Evolutionary conservation across 2,113 vertebrate species (phyloP).

Genomic region (Macrotus californicus): DNA sequence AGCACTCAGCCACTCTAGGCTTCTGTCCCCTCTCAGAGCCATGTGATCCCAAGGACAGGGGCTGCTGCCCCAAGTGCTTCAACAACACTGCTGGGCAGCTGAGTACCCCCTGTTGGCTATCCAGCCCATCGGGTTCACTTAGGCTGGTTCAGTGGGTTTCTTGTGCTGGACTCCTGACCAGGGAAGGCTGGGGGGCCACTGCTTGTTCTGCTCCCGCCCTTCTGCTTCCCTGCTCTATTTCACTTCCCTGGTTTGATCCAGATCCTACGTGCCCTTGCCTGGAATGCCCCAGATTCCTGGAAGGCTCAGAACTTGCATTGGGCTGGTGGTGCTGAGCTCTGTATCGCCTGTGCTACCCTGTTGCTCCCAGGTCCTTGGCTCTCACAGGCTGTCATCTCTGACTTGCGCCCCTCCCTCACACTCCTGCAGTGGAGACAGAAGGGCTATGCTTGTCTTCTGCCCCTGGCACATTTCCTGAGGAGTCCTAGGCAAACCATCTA

Average conservation of each 20-base stretch:
- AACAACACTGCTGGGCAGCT: background rate
- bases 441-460: background rate
- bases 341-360: too few species aligned
- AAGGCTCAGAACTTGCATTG: background rate
- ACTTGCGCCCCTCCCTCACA: background rate
- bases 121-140: background rate
- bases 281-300: background rate
- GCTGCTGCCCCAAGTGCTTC: background rate
- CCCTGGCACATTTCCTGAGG: background rate
- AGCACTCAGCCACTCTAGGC: too few species aligned
- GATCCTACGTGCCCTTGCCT: background rate
- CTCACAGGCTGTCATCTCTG: background rate
- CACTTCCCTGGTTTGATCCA: background rate
- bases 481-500: background rate
- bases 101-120: rapidly evolving
- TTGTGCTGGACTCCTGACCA: too few species aligned
- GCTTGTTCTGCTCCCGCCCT: background rate
- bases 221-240: background rate
- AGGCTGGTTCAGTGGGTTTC: background rate
- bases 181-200: background rate
- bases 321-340: background rate
- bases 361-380: background rate
- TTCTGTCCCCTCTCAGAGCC: background rate
- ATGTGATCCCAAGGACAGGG: background rate
- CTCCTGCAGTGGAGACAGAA: background rate